phyloP scores from a whole-genome alignment of 2,797 vertebrate species.

The Kryptopterus vitreolus region DNA sequence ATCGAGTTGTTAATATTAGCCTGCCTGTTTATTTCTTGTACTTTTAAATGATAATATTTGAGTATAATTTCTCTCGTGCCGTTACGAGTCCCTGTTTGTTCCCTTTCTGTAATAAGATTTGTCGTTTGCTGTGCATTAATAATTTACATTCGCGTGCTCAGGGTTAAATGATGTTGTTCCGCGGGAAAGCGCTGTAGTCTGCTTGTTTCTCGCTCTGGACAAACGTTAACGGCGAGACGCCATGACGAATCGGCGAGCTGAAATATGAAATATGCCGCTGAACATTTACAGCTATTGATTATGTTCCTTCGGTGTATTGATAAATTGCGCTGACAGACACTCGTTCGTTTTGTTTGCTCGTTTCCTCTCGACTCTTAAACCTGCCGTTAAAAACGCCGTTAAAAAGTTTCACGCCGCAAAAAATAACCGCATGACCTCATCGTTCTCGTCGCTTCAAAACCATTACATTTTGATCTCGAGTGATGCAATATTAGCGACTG shows the following conservation, averaged over 20 bases:
- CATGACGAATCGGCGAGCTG: slow-evolving; percentile 31
- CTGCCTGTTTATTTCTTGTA: background rate
- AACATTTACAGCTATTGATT: slow-evolving; percentile 51
- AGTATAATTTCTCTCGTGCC: background rate
- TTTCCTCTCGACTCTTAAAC: background rate
- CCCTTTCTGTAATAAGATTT: background rate
- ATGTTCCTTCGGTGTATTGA: slow-evolving; percentile 5
- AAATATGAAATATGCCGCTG: slow-evolving; percentile 21
- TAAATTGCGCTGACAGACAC: slow-evolving; percentile 19
- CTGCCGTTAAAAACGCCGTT: background rate
- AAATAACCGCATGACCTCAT: background rate
- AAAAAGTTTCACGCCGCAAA: background rate
- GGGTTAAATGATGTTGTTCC: slow-evolving; percentile 2
- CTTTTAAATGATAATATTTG: background rate
- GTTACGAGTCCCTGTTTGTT: background rate
- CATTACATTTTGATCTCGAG: background rate
- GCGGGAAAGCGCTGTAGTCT: background rate
- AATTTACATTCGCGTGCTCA: slow-evolving; percentile 1
- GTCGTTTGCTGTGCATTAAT: slow-evolving; percentile 9
- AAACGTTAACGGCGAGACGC: background rate
- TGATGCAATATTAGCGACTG: background rate
- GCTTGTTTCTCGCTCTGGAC: background rate
- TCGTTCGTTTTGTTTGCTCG: background rate
- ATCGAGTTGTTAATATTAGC: background rate
- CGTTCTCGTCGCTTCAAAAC: background rate